Conservation (phyloP, 2,113 vertebrate species). For the Solenodon paradoxus region DNA sequence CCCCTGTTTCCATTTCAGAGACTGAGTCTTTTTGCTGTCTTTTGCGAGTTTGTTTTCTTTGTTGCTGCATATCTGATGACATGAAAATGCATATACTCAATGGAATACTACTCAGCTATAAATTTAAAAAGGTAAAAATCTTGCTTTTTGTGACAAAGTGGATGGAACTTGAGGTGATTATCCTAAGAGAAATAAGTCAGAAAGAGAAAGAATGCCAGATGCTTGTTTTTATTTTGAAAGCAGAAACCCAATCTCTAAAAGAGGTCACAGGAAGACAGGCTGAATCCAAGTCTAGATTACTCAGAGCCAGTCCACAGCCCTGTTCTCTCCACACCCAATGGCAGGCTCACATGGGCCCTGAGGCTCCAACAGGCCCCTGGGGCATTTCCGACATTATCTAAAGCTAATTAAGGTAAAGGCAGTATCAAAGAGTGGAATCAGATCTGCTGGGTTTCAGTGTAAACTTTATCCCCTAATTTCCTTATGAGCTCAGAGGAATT, state of each 20-base stretch:
- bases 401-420: neutral
- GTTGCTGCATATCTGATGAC: too few species aligned
- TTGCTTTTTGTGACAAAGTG: too few species aligned
- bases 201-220: too few species aligned
- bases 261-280: neutral
- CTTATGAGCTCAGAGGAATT: neutral
- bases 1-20: too few species aligned
- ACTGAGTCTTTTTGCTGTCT: too few species aligned
- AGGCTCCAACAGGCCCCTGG: neutral
- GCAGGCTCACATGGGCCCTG: accelerated
- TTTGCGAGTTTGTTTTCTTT: too few species aligned
- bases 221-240: neutral
- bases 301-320: neutral
- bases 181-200: too few species aligned
- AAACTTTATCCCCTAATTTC: neutral
- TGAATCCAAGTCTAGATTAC: neutral
- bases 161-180: too few species aligned
- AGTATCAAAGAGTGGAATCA: neutral
- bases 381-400: neutral
- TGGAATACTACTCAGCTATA: too few species aligned
- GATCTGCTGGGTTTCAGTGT: neutral
- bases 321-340: neutral
- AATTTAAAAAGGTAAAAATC: too few species aligned
- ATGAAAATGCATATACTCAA: too few species aligned
- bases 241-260: neutral